Evolutionary conservation across 35 echinoderm and acorn worm species (phyloP).

Genomic region (Lytechinus pictus): DNA sequence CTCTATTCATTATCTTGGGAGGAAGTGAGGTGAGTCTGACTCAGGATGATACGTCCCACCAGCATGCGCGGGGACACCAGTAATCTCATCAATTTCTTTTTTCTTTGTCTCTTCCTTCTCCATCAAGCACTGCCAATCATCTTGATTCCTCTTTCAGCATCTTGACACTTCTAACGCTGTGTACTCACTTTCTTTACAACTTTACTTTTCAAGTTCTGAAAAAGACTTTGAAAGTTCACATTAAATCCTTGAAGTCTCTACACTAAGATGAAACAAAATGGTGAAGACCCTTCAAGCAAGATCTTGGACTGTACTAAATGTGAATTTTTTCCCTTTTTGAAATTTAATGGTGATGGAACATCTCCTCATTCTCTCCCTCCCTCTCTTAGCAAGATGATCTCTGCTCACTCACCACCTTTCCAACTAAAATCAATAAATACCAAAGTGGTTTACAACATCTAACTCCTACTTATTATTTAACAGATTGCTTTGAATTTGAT

Average conservation of each 20-base stretch:
- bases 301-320: too few relatives aligned
- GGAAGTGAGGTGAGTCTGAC: slow-evolving; percentile 55
- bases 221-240: background rate
- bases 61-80: background rate
- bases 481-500: background rate
- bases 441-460: background rate
- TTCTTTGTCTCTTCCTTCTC: background rate
- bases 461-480: background rate
- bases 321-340: too few relatives aligned
- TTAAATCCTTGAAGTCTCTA: background rate
- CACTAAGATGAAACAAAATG: background rate
- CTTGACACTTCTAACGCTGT: background rate
- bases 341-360: too few relatives aligned
- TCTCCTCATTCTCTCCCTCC: too few relatives aligned
- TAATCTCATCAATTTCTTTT: slow-evolving; percentile 29
- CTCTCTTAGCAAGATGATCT: too few relatives aligned
- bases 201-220: background rate
- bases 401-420: too few relatives aligned
- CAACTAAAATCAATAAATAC: too few relatives aligned
- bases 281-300: too few relatives aligned
- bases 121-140: slow-evolving; percentile 1
- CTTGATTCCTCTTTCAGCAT: background rate
- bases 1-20: slow-evolving; percentile 37
- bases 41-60: slow-evolving; percentile 51
- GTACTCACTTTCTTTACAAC: background rate